These are phyloP conservation scores for Alces alces DNA, from an alignment of 2,113 vertebrate species.

Conservation along the genomic window DNA sequence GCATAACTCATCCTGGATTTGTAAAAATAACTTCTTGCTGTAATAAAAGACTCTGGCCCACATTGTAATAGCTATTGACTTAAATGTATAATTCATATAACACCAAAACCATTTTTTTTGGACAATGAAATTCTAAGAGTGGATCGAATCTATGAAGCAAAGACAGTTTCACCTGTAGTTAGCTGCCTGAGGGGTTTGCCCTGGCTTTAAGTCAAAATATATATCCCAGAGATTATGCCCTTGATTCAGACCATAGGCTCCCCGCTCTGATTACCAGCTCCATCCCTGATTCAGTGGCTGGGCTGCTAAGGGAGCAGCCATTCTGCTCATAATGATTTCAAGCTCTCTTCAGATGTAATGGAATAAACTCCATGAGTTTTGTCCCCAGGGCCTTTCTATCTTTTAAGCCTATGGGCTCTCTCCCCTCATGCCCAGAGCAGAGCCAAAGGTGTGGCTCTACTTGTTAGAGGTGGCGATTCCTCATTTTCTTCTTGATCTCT, in stretches of 20 bases:
- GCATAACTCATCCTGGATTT: neutral
- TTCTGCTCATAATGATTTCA: neutral
- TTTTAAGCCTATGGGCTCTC: neutral
- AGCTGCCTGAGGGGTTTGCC: neutral
- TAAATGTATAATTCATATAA: conserved; percentile 14
- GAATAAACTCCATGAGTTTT: neutral
- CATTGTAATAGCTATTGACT: neutral
- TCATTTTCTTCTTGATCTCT: neutral
- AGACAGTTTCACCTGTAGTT: neutral
- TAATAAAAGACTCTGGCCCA: neutral
- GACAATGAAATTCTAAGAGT: neutral
- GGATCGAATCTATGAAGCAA: neutral
- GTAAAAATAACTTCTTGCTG: neutral
- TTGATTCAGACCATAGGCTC: neutral
- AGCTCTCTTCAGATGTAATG: conserved; percentile 41
- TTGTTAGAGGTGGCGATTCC: neutral
- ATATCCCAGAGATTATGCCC: neutral
- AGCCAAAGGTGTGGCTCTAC: neutral
- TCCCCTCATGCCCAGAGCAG: neutral
- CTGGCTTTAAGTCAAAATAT: neutral
- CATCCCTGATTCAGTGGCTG: neutral
- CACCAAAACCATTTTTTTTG: neutral
- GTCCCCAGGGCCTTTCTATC: neutral
- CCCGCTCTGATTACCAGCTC: neutral
- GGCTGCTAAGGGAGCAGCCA: neutral